Conservation (phyloP, 2,797 vertebrate genomes). For the Anabas testudineus region DNA sequence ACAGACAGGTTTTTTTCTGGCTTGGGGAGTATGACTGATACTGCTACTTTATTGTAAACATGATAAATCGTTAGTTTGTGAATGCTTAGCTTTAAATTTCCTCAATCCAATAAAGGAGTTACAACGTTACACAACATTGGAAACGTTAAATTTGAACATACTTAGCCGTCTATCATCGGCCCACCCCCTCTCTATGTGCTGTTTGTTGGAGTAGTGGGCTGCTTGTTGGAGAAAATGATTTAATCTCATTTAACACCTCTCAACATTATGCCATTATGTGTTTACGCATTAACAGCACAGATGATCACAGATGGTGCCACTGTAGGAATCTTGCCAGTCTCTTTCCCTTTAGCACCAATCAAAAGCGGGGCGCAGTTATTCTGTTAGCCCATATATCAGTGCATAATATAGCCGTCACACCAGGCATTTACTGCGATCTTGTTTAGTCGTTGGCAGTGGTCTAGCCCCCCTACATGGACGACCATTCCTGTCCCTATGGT, state of each 20-base stretch:
- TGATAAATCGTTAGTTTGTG: slow-evolving; percentile 17
- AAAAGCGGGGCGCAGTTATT: slow-evolving; percentile 36
- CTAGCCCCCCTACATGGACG: slow-evolving; percentile 54
- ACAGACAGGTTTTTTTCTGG: slow-evolving; percentile 7
- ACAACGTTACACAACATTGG: slow-evolving; percentile 6
- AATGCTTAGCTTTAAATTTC: slow-evolving; percentile 24
- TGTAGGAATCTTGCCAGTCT: slow-evolving; percentile 59
- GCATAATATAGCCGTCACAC: slow-evolving; percentile 54
- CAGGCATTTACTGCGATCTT: slow-evolving; percentile 50
- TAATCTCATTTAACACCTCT: slow-evolving; percentile 71
- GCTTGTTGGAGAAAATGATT: slow-evolving; percentile 52
- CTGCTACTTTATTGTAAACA: slow-evolving; percentile 26
- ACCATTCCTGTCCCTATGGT: slow-evolving; percentile 67
- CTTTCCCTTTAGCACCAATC: slow-evolving; percentile 55
- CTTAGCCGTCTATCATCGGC: slow-evolving; percentile 36
- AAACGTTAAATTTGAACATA: slow-evolving; percentile 30
- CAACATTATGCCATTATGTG: slow-evolving; percentile 56
- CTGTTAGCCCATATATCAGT: slow-evolving; percentile 44
- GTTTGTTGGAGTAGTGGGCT: slow-evolving; percentile 39
- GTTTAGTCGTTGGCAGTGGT: slow-evolving; percentile 50
- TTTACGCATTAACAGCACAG: slow-evolving; percentile 59
- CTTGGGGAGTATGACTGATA: neutral
- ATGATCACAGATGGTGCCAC: slow-evolving; percentile 72
- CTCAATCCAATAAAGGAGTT: slow-evolving; percentile 29
- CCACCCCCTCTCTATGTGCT: slow-evolving; percentile 9